phyloP scores from a whole-genome alignment of 2,888 invertebrate genomes.

The Argynnis bischoffii region DNA sequence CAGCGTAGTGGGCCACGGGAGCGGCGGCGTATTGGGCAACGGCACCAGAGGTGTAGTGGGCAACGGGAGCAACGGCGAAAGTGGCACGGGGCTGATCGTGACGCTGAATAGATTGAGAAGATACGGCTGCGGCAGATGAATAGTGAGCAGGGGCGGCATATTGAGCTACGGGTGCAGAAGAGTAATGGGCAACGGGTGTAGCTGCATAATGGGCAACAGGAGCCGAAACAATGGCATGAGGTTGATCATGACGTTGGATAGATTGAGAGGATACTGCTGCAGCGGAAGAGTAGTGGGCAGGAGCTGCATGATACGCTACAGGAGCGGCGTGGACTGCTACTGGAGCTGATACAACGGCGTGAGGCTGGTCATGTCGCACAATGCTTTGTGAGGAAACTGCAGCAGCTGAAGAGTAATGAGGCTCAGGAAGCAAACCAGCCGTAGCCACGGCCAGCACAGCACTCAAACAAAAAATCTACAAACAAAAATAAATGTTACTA shows the following conservation, averaged over 20 bases:
- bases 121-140: conserved; percentile 45
- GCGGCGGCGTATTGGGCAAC: conserved; percentile 44
- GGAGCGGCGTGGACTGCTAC: conserved; percentile 52
- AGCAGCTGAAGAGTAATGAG: conserved; percentile 67
- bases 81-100: conserved; percentile 51
- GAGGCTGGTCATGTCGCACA: conserved; percentile 53
- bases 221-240: conserved; percentile 49
- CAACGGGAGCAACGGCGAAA: conserved; percentile 48
- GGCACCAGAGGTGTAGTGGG: conserved; percentile 49
- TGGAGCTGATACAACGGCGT: conserved; percentile 41
- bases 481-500: conserved; percentile 2
- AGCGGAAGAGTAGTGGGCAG: conserved; percentile 46
- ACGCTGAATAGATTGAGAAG: conserved; percentile 74
- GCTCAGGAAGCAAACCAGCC: conserved; percentile 61
- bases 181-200: conserved; percentile 48
- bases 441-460: conserved; percentile 68
- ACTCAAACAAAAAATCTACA: conserved; percentile 49
- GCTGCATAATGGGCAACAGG: conserved; percentile 46
- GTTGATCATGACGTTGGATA: conserved; percentile 66
- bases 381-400: conserved; percentile 70
- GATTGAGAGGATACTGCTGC: conserved; percentile 57
- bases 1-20: conserved; percentile 43
- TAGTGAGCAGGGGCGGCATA: conserved; percentile 43
- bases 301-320: conserved; percentile 44
- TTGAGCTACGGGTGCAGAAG: conserved; percentile 43